Evolutionary conservation across 1,140 invertebrate species (phyloP).

Genomic region (Cotesia chilonis): DNA sequence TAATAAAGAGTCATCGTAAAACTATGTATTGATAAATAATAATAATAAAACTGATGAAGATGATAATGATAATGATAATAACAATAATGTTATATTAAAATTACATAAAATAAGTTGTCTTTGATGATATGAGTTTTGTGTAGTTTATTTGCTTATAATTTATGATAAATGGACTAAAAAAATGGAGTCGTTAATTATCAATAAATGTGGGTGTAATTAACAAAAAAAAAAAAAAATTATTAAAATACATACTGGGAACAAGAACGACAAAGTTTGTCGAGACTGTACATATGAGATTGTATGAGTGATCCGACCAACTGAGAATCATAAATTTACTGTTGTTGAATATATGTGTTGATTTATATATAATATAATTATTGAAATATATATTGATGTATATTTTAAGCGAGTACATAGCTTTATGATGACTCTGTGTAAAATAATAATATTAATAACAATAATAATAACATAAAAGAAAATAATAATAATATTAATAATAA

Average conservation of each 20-base stretch:
- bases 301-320: slow-evolving; percentile 35
- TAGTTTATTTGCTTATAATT: slow-evolving; percentile 28
- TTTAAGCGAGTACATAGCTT: slow-evolving; percentile 38
- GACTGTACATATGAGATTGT: slow-evolving; percentile 38
- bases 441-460: slow-evolving; percentile 38
- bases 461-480: slow-evolving; percentile 51
- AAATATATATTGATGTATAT: neutral
- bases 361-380: slow-evolving; percentile 27
- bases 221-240: slow-evolving; percentile 25
- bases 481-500: too few relatives aligned
- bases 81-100: neutral
- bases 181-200: neutral
- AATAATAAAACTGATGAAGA: neutral
- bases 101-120: neutral
- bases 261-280: slow-evolving; percentile 33
- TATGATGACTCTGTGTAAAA: slow-evolving; percentile 51
- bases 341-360: slow-evolving; percentile 29
- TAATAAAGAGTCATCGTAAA: slow-evolving; percentile 19
- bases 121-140: slow-evolving; percentile 17
- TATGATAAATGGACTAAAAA: slow-evolving; percentile 19
- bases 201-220: neutral
- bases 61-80: neutral
- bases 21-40: neutral
- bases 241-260: slow-evolving; percentile 36
- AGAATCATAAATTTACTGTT: neutral